Evolutionary conservation across 2,113 vertebrate genomes (phyloP).

Genomic region (Platycercus adscitus): DNA sequence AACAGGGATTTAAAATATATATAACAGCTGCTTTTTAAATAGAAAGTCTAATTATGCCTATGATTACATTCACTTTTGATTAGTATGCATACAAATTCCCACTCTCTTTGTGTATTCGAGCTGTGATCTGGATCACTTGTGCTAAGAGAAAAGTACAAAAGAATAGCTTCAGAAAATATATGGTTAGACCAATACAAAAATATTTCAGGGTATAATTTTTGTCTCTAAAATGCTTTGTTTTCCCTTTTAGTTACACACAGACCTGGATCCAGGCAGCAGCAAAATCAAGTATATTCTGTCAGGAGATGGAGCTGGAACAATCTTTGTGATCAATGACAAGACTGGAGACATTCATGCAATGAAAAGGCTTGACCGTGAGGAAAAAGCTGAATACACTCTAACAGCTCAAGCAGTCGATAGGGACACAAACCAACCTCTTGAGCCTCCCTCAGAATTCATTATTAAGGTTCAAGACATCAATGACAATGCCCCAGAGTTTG

Average conservation of each 20-base stretch:
- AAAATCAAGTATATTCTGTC: slow-evolving; percentile 95
- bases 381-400: slow-evolving; percentile 97
- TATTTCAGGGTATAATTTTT: background rate
- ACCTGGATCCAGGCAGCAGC: slow-evolving; percentile 89
- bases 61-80: slow-evolving; percentile 55
- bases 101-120: background rate
- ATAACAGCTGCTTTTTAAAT: slow-evolving; percentile 55
- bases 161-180: background rate
- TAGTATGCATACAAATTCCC: background rate
- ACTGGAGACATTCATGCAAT: slow-evolving; percentile 99
- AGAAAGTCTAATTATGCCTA: slow-evolving; percentile 53
- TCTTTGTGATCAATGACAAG: slow-evolving; percentile 96
- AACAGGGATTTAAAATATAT: slow-evolving; percentile 14
- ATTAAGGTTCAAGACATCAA: slow-evolving; percentile 99
- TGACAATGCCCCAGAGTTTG: slow-evolving; percentile 96
- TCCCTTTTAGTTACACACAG: slow-evolving; percentile 90
- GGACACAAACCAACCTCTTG: slow-evolving; percentile 90
- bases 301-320: slow-evolving; percentile 96
- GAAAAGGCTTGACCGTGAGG: slow-evolving; percentile 97
- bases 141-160: background rate
- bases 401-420: slow-evolving; percentile 93
- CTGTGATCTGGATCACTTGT: background rate
- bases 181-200: background rate
- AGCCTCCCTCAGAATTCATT: slow-evolving; percentile 97
- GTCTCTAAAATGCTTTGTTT: slow-evolving; percentile 27